These are phyloP conservation scores for Hippolais icterina DNA, from an alignment of 2,113 vertebrate species.

Conservation along the genomic window DNA sequence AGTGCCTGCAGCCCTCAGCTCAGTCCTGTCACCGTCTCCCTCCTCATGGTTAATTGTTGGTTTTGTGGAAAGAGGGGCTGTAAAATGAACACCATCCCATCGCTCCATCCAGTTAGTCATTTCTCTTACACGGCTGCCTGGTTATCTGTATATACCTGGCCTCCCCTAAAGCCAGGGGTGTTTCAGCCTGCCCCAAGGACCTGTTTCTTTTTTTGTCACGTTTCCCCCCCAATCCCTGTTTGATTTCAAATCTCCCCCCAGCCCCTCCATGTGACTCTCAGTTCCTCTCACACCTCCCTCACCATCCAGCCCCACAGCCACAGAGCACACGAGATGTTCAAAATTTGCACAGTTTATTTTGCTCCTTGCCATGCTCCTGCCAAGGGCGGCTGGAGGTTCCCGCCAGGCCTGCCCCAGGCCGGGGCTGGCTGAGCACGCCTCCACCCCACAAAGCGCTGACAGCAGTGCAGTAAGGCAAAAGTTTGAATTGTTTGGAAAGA, in stretches of 20 bases:
- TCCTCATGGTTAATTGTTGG: not conserved
- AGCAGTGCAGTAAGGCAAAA: conserved; percentile 51
- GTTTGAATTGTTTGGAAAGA: not conserved
- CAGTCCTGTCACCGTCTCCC: rapidly evolving
- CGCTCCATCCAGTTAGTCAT: not conserved
- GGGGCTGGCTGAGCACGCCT: not conserved
- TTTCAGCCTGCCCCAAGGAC: rapidly evolving
- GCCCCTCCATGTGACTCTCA: rapidly evolving
- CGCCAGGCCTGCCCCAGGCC: rapidly evolving
- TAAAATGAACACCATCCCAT: rapidly evolving
- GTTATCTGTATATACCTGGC: rapidly evolving
- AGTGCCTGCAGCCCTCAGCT: not conserved
- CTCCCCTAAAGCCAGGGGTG: rapidly evolving
- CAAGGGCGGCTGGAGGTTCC: not conserved
- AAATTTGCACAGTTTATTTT: not conserved
- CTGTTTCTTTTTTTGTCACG: rapidly evolving
- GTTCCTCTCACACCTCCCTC: not conserved
- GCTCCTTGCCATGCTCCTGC: not conserved
- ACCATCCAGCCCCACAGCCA: not conserved
- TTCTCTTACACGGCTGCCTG: rapidly evolving
- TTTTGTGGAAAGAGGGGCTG: not conserved
- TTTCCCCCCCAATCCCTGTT: rapidly evolving
- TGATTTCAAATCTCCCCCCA: not conserved
- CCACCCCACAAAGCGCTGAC: not conserved
- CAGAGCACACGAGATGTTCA: not conserved